A percentile compares a stretch with the other conserved stretches of the same genome.
Evolutionary conservation across 2,888 invertebrate species (phyloP).

Genomic region (Epiperipatus broadwayi): DNA sequence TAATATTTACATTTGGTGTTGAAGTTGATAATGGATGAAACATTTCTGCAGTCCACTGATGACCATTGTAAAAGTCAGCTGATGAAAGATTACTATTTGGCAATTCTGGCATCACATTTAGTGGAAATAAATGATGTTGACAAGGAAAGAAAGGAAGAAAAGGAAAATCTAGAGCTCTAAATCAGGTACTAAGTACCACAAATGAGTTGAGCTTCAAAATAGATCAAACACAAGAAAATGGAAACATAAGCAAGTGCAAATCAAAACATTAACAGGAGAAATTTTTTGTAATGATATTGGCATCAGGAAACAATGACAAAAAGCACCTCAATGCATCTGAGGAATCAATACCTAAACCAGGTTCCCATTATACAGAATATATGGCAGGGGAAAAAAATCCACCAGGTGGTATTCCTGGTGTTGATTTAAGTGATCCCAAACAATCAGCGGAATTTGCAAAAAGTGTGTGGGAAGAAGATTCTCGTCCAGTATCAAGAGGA

Average conservation of each 20-base stretch:
- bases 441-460: slow-evolving; percentile 76
- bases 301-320: slow-evolving; percentile 41
- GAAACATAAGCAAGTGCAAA: slow-evolving; percentile 94
- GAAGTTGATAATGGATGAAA: too few relatives aligned
- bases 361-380: slow-evolving; percentile 75
- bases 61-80: too few relatives aligned
- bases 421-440: slow-evolving; percentile 77
- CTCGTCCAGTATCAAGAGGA: too few relatives aligned
- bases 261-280: slow-evolving; percentile 89
- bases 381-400: slow-evolving; percentile 70
- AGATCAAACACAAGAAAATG: slow-evolving; percentile 43
- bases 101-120: too few relatives aligned
- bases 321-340: slow-evolving; percentile 43
- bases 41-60: too few relatives aligned
- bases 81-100: too few relatives aligned
- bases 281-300: slow-evolving; percentile 95
- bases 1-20: too few relatives aligned
- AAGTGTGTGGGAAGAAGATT: too few relatives aligned
- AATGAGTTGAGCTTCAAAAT: slow-evolving; percentile 16
- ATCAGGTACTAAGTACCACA: too few relatives aligned
- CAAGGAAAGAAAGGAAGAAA: slow-evolving; percentile 23
- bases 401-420: slow-evolving; percentile 48
- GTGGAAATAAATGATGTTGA: slow-evolving; percentile 17
- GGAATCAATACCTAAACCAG: slow-evolving; percentile 60
- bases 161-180: slow-evolving; percentile 27